Base-by-base conservation (phyloP, 2,888 invertebrate genomes). In the Napeogenes inachia region DNA sequence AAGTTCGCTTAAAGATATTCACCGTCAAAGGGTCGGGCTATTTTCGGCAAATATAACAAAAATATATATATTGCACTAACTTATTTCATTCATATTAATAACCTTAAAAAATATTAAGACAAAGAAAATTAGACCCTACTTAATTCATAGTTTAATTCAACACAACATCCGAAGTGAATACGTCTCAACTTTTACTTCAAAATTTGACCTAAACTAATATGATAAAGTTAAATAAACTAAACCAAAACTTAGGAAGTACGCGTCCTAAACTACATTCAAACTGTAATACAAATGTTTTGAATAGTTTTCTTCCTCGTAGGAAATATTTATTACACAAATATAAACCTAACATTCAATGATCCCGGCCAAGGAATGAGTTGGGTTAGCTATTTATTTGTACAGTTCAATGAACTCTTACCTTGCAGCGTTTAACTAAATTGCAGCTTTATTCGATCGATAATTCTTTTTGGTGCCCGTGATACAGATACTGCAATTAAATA, bases 321-420 rank as follows among this genome's bases (percentile, higher is more conserved):
- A 73, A 72, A 71, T 70, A 71, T 73, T 74, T 70, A 69, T 65
- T 60, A 63, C 62, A 59, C 64, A 72, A 70, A 72, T 73, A 73
- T 72, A 21, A 21, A 21, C 21, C 21, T 76, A 78, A 75, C 78
- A 73, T 78, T 80, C 81, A 83, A 78, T 77, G 83, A 84, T 85
- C 75, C 76, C 78, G 80, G 75, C 82, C 81, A 75, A 72, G 70
- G 73, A 73, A 71, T 68, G 69, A 75, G 72, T 73, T 71, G 57
- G 68, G 54, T 59, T 56, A 62, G 72, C 72, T 81, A 80, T 84
- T 84, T 83, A 82, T 84, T 84, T 81, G 77, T 78, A 72, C 71
- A 68, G 85, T 82, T 85, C 83, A 80, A 77, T 72, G 87, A 78
- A 79, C 87, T 72, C 76, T 60, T 65, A 75, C 75, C 76, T 74